Evolutionary conservation across 2,888 invertebrate genomes (phyloP).

Genomic region (Tiphia femorata): DNA sequence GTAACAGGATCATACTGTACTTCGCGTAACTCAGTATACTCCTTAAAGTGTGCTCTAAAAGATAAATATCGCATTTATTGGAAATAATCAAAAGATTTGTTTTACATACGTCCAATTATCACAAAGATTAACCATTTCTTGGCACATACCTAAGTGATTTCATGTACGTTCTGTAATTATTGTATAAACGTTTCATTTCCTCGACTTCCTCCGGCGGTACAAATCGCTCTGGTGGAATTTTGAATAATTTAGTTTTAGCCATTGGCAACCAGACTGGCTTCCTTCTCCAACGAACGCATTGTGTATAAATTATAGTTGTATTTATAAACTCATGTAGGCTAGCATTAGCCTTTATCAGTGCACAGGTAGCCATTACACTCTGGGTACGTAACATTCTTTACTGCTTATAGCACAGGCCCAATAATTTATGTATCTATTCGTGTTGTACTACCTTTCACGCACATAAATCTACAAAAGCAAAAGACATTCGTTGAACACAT

Average conservation of each 20-base stretch:
- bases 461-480: too few relatives aligned
- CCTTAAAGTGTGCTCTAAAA: too few relatives aligned
- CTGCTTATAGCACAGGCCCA: too few relatives aligned
- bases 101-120: too few relatives aligned
- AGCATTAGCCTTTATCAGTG: slow-evolving; percentile 17
- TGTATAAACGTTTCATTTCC: slow-evolving; percentile 78
- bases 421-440: too few relatives aligned
- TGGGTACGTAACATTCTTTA: slow-evolving; percentile 17
- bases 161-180: slow-evolving; percentile 76
- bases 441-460: background rate
- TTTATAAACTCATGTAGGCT: slow-evolving; percentile 12
- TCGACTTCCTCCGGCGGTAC: slow-evolving; percentile 75
- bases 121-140: too few relatives aligned
- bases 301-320: slow-evolving; percentile 25
- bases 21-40: background rate
- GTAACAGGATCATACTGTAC: too few relatives aligned
- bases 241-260: slow-evolving; percentile 84
- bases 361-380: slow-evolving; percentile 1
- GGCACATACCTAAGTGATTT: slow-evolving; percentile 73
- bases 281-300: slow-evolving; percentile 73
- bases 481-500: too few relatives aligned
- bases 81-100: too few relatives aligned
- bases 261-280: slow-evolving; percentile 86
- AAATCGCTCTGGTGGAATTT: slow-evolving; percentile 75
- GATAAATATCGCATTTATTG: too few relatives aligned